Evolutionary conservation across 2,113 vertebrate genomes (phyloP).

Genomic region (Agapornis roseicollis): DNA sequence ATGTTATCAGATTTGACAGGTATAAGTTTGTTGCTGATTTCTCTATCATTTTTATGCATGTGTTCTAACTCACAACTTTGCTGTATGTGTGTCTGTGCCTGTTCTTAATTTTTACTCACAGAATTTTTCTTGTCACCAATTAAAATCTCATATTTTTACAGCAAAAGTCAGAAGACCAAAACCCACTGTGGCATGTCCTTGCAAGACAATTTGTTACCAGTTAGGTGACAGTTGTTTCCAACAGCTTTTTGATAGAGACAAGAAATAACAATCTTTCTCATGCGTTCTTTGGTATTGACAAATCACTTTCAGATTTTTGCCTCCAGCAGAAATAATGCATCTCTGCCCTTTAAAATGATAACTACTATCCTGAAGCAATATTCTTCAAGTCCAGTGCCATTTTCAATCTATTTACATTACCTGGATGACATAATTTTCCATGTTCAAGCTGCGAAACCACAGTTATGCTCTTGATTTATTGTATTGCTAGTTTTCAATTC

Average conservation of each 20-base stretch:
- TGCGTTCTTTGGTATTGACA: background rate
- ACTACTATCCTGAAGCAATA: background rate
- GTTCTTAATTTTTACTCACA: background rate
- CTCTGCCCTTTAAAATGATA: background rate
- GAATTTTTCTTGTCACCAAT: background rate
- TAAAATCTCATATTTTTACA: background rate
- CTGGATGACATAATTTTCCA: conserved; percentile 10
- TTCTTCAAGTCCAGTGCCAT: background rate
- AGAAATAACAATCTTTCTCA: background rate
- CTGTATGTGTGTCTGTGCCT: background rate
- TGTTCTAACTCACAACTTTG: background rate
- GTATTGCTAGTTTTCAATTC: background rate
- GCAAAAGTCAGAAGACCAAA: background rate
- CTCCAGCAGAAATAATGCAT: background rate
- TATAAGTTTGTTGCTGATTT: background rate
- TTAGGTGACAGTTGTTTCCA: background rate
- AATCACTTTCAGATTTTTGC: background rate
- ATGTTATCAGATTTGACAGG: background rate
- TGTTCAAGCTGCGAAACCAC: background rate
- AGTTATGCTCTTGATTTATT: background rate
- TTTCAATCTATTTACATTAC: conserved; percentile 26
- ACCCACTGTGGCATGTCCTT: background rate
- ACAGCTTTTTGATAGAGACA: background rate
- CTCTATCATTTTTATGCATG: background rate
- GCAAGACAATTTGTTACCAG: background rate